Conservation (phyloP, 2,797 vertebrate species). For the Mormyrus hasselquistii region DNA sequence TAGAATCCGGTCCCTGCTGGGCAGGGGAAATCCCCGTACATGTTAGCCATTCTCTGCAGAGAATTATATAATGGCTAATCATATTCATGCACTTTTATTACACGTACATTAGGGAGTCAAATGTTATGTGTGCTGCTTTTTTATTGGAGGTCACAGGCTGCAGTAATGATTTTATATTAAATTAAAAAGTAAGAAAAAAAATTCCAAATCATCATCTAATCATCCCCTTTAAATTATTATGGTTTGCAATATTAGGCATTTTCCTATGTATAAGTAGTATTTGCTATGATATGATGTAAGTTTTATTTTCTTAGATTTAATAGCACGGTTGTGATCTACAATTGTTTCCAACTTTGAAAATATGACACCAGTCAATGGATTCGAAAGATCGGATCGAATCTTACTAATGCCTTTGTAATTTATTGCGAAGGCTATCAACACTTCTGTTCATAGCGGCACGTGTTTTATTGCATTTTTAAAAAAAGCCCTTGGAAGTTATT, state of each 20-base stretch:
- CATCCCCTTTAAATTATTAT: not conserved
- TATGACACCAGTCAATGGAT: not conserved
- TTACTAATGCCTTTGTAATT: not conserved
- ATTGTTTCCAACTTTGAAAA: not conserved
- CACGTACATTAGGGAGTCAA: not conserved
- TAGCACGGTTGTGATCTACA: not conserved
- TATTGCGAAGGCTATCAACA: not conserved
- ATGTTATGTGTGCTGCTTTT: not conserved
- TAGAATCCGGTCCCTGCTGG: slow-evolving; percentile 23
- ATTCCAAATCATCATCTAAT: not conserved
- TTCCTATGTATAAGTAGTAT: not conserved
- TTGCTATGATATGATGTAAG: not conserved
- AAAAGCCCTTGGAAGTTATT: not conserved
- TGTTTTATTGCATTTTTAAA: not conserved
- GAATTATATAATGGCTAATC: not conserved
- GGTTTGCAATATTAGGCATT: not conserved
- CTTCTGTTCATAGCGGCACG: not conserved
- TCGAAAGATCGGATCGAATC: not conserved
- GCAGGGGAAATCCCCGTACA: not conserved
- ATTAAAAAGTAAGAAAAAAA: not conserved
- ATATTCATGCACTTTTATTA: not conserved
- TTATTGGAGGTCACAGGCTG: not conserved
- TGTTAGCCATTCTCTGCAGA: not conserved
- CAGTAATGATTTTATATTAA: not conserved
- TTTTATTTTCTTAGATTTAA: not conserved